Conservation (phyloP, 1,140 invertebrate species). For the Pseudomyrmex flavicornis region DNA sequence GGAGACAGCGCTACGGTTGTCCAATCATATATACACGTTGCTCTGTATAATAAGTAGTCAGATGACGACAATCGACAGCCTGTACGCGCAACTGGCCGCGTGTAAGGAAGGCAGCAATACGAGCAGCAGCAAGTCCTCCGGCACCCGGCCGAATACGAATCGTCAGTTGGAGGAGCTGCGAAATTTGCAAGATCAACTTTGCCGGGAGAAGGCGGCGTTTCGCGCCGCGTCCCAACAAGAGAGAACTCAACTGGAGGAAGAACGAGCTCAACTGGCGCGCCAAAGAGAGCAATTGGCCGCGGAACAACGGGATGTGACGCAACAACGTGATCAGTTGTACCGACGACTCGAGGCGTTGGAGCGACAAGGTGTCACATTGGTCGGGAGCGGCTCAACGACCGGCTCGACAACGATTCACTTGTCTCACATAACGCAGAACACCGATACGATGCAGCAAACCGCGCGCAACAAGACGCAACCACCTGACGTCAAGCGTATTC, state of each 20-base stretch:
- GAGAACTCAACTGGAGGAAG: constrained; percentile 88
- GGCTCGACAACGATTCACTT: constrained; percentile 74
- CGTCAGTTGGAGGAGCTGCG: constrained; percentile 90
- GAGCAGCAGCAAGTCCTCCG: constrained; percentile 80
- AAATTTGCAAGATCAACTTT: constrained; percentile 91
- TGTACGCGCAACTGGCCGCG: constrained; percentile 88
- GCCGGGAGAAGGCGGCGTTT: constrained; percentile 93
- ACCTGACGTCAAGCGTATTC: constrained; percentile 84
- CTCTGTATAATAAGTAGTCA: constrained; percentile 93
- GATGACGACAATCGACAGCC: constrained; percentile 93
- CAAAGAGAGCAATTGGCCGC: constrained; percentile 88
- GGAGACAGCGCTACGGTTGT: constrained; percentile 90
- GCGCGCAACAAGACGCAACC: constrained; percentile 74
- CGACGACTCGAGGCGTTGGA: constrained; percentile 92
- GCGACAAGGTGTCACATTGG: constrained; percentile 88
- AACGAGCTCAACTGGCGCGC: constrained; percentile 86
- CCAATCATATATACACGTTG: constrained; percentile 93
- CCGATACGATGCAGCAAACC: constrained; percentile 70
- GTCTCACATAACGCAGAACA: constrained; percentile 70
- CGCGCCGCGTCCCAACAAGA: constrained; percentile 87
- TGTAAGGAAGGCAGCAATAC: constrained; percentile 80
- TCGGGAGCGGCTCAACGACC: constrained; percentile 76
- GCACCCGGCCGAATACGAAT: constrained; percentile 85
- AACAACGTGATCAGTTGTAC: constrained; percentile 95
- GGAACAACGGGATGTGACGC: constrained; percentile 93